phyloP scores from a whole-genome alignment of 2,113 vertebrate species.

The Myrmecobius fasciatus region DNA sequence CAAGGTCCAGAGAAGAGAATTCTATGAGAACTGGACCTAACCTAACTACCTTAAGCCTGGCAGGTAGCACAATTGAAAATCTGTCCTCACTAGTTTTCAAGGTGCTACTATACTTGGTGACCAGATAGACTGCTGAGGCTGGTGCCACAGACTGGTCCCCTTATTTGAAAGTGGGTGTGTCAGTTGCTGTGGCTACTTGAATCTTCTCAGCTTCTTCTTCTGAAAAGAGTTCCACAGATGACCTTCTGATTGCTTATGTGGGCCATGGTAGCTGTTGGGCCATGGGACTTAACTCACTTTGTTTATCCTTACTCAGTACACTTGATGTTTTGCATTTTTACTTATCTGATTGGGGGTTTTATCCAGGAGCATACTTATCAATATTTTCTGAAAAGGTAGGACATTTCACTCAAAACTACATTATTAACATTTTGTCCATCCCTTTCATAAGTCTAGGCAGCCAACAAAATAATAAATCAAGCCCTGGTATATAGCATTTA shows the following conservation, averaged over 20 bases:
- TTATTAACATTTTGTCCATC: not conserved
- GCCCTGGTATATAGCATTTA: not conserved
- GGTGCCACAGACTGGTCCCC: not conserved
- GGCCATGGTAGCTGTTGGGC: not conserved
- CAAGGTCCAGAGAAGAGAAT: not conserved
- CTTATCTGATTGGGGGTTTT: not conserved
- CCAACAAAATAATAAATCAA: not conserved
- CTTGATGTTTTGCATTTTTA: not conserved
- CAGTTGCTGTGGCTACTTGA: not conserved
- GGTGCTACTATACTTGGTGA: not conserved
- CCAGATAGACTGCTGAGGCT: not conserved
- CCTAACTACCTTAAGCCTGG: too few relatives aligned
- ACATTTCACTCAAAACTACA: not conserved
- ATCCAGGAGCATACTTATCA: not conserved
- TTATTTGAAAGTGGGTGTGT: not conserved
- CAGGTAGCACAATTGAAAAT: not conserved
- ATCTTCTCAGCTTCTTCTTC: not conserved
- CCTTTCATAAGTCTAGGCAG: not conserved
- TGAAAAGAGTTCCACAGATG: not conserved
- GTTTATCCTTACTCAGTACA: not conserved
- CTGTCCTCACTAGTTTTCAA: not conserved
- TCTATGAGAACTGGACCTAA: not conserved
- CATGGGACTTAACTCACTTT: not conserved
- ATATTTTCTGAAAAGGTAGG: not conserved
- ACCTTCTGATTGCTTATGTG: not conserved